Evolutionary conservation across 2,113 vertebrate genomes (phyloP), one percentile per base, ranked within the genome.

Genomic region (Dermatemys mawii): DNA sequence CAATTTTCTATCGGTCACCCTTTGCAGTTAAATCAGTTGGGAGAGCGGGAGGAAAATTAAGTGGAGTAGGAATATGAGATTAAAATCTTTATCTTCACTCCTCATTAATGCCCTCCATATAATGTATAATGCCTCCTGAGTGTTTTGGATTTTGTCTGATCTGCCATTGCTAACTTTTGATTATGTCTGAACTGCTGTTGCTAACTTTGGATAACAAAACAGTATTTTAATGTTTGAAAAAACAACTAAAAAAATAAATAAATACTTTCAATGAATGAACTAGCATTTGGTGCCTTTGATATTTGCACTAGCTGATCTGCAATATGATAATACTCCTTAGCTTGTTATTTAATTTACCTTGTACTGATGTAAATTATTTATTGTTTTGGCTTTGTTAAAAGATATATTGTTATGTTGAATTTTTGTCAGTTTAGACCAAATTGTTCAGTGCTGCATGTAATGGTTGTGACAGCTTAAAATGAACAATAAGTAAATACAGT

Each of bases 1-100:
- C 38, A 22, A 19, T 22, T 70, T 70, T 70, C 19, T 70, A 19
- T 38, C 19, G 38, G 9, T 70, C 9, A 38, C 63, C 0, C 0
- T 60, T 91, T 81, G 38, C 8, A 16, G 83, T 90, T 94, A 9
- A 44, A 70, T 44, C 70, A 44, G 38, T 44, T 41, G 22, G 70
- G 38, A 75, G 22, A 75, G 22, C 6, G 70, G 10, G 67, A 41
- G 67, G 38, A 75, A 41, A 67, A 67, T 67, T 38, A 38, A 38
- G 63, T 67, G 17, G 21, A 13, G 22, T 27, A 41, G 50, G 3
- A n/a, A 12, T 51, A 3, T 49, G 4, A 75, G 92, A 78, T 27
- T 11, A 75, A 44, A 75, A 75, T 26, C 70, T 26, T 73, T 41
- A 70, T 10, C 3, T 24, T 85, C 55, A n/a, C 48, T 8, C 11